phyloP scores from a whole-genome alignment of 2,888 invertebrate species.

The Caprella mutica region DNA sequence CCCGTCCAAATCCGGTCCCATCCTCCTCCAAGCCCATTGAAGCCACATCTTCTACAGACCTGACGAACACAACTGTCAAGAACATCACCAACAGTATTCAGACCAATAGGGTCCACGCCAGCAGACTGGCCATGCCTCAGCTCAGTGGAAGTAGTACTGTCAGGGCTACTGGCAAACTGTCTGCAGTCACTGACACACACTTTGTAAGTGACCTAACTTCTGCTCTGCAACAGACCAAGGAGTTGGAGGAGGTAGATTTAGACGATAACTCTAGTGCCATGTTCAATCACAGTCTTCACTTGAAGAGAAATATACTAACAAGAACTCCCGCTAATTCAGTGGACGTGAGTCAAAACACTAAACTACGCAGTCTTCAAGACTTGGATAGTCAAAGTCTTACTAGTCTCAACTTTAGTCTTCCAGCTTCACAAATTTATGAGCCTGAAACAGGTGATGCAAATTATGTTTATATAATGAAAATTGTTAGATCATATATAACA shows the following conservation, averaged over 20 bases:
- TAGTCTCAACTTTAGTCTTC: slow-evolving; percentile 20
- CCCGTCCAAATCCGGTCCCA: no score
- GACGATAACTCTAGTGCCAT: not conserved
- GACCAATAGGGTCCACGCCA: not conserved
- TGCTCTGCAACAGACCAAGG: slow-evolving; percentile 4
- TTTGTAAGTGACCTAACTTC: slow-evolving; percentile 2
- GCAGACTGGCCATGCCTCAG: not conserved
- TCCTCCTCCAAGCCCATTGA: no score
- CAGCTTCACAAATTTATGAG: slow-evolving; percentile 28
- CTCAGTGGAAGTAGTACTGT: not conserved
- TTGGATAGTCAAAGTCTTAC: not conserved
- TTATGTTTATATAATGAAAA: not conserved
- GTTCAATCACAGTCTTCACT: not conserved
- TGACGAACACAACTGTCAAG: not conserved
- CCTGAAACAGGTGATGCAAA: slow-evolving; percentile 20
- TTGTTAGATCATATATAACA: not conserved
- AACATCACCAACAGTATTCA: slow-evolving; percentile 1
- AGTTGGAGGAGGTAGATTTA: not conserved
- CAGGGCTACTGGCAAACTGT: not conserved
- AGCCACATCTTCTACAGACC: slow-evolving; percentile 3
- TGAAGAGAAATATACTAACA: not conserved
- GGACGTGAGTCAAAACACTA: not conserved
- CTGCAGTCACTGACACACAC: not conserved
- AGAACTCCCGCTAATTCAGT: slow-evolving; percentile 4
- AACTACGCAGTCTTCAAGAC: not conserved